Evolutionary conservation across 53 echinoderm and acorn worm species (phyloP), one percentile per base, ranked within the genome.

Genomic region (Antedon mediterranea): DNA sequence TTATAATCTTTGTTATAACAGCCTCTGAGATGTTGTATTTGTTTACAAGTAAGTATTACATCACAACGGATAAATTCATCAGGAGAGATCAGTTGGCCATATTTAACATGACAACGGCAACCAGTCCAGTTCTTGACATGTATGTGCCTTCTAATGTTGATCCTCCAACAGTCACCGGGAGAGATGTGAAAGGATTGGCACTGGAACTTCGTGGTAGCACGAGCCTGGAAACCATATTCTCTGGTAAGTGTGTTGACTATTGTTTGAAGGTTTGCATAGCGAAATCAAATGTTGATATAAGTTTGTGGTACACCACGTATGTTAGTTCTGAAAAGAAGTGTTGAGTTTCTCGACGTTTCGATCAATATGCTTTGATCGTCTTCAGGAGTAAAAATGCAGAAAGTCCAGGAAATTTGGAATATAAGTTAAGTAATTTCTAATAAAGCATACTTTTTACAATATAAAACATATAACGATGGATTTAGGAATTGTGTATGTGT

Each of bases 131-230:
- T 6, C 57, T 57, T 23, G 23, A 2, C 2, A 57, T 57, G 57
- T 26, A 57, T 23, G 57, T 57, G 14, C 23, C 57, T 8, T 57
- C 57, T 23, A 57, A 3, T 3, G 57, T 57, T 57, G 9, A 57
- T 26, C 57, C 23, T 15, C 2, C 23, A 57, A 2, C 88, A 28
- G 74, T 74, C 3, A 23, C 78, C 4, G 95, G 89, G 33, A 80
- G 86, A 70, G 87, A 91, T 72, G 82, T 80, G 31, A 95, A 95
- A 75, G 91, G 87, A 34, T 84, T 32, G 28, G 89, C 91, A 23
- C 18, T 91, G 9, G 85, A 83, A 6, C 77, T 95, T 86, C 43
- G 88, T 87, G 9, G 76, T 43, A 29, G 41, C 75, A 2, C 84
- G 81, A 1, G 57, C 3, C 23, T 6, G 57, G 57, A 57, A 18